Conservation (phyloP, 2,113 vertebrate genomes). For the Haplochromis vanheusdeni region DNA sequence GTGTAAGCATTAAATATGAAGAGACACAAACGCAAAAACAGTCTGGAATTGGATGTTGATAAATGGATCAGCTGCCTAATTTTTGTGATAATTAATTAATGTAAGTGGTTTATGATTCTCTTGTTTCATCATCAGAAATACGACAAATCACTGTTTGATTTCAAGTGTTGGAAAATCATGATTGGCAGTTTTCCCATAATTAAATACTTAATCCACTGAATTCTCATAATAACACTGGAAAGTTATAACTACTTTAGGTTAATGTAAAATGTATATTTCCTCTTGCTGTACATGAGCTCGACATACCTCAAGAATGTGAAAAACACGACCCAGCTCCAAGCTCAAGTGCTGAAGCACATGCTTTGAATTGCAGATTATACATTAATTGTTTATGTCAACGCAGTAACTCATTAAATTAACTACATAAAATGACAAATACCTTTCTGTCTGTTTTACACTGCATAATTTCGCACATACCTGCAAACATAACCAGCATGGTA, state of each 20-base stretch:
- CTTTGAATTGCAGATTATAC: not conserved
- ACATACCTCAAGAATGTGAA: not conserved
- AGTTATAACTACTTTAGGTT: not conserved
- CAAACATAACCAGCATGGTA: not conserved
- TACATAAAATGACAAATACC: not conserved
- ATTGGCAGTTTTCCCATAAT: not conserved
- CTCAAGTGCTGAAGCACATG: not conserved
- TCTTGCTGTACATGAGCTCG: not conserved
- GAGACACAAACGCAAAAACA: not conserved
- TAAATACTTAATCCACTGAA: not conserved
- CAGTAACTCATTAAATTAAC: not conserved
- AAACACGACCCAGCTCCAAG: not conserved
- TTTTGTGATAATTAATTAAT: not conserved
- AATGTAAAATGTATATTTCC: not conserved
- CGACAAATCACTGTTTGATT: no score
- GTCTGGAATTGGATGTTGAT: not conserved
- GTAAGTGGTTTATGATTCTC: not conserved
- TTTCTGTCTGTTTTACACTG: not conserved
- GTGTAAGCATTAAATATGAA: not conserved
- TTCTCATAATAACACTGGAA: not conserved
- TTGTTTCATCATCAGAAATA: not conserved
- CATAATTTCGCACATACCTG: not conserved
- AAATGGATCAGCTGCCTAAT: not conserved
- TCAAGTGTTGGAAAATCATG: not conserved
- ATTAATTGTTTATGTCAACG: rapidly evolving